A percentile compares a stretch with the other conserved stretches of the same genome.
These are phyloP conservation scores for Belgica antarctica DNA, from an alignment of 2,888 invertebrate species.

Conservation along the genomic window DNA sequence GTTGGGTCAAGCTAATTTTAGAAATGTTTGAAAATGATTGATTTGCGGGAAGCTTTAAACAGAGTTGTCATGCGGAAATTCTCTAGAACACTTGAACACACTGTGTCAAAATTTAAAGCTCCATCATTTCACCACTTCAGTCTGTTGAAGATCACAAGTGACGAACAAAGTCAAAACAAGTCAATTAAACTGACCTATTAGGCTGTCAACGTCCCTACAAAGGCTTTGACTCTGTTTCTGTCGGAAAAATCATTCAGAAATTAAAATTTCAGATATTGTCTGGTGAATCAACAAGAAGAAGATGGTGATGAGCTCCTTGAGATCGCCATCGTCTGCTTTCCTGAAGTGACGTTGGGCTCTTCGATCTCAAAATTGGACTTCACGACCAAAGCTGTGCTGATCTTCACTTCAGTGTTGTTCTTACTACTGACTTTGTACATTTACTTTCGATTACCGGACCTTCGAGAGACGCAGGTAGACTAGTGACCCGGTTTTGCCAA, in stretches of 20 bases:
- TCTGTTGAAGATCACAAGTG: too few species aligned
- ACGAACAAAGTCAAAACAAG: not conserved
- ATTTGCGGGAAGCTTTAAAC: too few species aligned
- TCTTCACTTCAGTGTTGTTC: slow-evolving; percentile 61
- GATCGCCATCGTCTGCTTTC: slow-evolving; percentile 50
- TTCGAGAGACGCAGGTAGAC: slow-evolving; percentile 58
- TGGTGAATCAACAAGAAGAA: slow-evolving; percentile 49
- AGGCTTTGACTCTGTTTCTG: not conserved
- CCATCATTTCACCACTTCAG: too few species aligned
- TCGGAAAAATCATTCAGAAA: not conserved
- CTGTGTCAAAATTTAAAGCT: too few species aligned
- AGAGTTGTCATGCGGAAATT: too few species aligned
- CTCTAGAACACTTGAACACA: too few species aligned
- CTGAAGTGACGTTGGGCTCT: slow-evolving; percentile 52
- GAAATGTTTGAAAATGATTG: too few species aligned
- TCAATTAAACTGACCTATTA: not conserved
- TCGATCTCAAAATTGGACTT: slow-evolving; percentile 46
- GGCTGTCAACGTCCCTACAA: too few species aligned
- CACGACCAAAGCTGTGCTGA: slow-evolving; percentile 50
- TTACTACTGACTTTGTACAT: slow-evolving; percentile 61
- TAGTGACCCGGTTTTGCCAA: too few species aligned
- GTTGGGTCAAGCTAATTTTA: too few species aligned
- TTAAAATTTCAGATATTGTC: slow-evolving; percentile 14
- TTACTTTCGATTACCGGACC: slow-evolving; percentile 61
- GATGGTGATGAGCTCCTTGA: slow-evolving; percentile 48